phyloP scores from a whole-genome alignment of 2,113 vertebrate genomes.

The Petromus typicus region DNA sequence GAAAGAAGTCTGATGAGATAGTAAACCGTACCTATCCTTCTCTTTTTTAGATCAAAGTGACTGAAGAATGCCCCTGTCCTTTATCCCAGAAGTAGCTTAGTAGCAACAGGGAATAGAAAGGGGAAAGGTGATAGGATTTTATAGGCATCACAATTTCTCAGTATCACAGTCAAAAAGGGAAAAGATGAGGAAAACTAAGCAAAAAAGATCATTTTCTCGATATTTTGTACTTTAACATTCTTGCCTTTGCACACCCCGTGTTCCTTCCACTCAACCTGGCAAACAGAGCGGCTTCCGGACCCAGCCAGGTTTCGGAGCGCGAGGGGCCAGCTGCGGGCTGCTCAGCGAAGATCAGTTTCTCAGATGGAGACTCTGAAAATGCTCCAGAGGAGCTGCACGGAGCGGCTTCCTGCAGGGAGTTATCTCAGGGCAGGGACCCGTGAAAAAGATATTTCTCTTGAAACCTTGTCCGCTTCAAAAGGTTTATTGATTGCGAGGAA shows the following conservation, averaged over 20 bases:
- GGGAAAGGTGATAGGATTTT: neutral
- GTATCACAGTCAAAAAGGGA: neutral
- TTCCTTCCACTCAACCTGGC: too few species aligned
- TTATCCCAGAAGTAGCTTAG: neutral
- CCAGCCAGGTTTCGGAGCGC: too few species aligned
- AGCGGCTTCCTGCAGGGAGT: slow-evolving; percentile 10
- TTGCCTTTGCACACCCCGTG: too few species aligned
- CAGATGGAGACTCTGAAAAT: too few species aligned
- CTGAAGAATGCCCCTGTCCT: neutral
- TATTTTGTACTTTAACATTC: neutral
- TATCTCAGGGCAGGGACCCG: slow-evolving; percentile 14
- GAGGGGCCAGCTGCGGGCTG: too few species aligned
- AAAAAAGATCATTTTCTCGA: neutral
- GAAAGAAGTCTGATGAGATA: neutral
- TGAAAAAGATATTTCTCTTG: slow-evolving; percentile 7
- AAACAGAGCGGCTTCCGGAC: too few species aligned
- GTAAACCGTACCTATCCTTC: neutral
- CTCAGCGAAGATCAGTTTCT: too few species aligned
- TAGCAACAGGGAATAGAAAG: neutral
- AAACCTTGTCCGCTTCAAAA: neutral
- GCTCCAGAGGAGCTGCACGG: too few species aligned
- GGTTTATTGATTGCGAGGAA: neutral
- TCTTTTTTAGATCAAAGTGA: neutral
- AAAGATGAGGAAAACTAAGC: neutral
- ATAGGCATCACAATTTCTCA: neutral